These are phyloP conservation scores for Argentina silus DNA, from an alignment of 2,797 vertebrate species.

Conservation along the genomic window DNA sequence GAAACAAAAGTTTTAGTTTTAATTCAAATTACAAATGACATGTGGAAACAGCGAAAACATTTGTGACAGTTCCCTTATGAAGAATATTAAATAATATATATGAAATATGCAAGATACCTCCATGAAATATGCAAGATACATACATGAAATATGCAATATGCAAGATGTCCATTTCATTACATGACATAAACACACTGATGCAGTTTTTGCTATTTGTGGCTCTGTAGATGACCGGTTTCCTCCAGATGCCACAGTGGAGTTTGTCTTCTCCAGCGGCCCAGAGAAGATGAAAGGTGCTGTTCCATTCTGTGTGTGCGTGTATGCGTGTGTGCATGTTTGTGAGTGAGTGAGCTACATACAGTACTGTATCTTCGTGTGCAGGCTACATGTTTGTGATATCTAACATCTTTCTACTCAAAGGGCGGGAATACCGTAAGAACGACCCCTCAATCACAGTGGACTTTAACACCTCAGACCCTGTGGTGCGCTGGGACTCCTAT, in stretches of 20 bases:
- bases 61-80: too few species aligned
- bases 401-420: slow-evolving; percentile 46
- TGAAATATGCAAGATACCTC: too few species aligned
- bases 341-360: neutral
- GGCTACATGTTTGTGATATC: slow-evolving; percentile 2
- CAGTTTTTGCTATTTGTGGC: slow-evolving; percentile 30
- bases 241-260: slow-evolving; percentile 86
- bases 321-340: neutral
- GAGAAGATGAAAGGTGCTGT: slow-evolving; percentile 85
- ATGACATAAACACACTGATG: too few species aligned
- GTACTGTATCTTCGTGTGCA: neutral
- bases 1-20: too few species aligned
- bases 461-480: slow-evolving; percentile 81
- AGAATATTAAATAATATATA: too few species aligned
- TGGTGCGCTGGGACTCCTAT: slow-evolving; percentile 91
- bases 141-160: too few species aligned
- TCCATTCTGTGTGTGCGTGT: slow-evolving; percentile 13
- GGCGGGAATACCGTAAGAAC: slow-evolving; percentile 76
- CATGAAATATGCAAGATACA: too few species aligned
- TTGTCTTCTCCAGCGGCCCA: slow-evolving; percentile 84
- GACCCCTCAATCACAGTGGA: slow-evolving; percentile 80
- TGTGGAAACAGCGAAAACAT: too few species aligned
- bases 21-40: too few species aligned
- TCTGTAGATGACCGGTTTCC: slow-evolving; percentile 88
- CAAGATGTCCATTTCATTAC: neutral